These are phyloP conservation scores for Mastomys natalensis DNA, from an alignment of 2,113 vertebrate species.

Conservation along the genomic window DNA sequence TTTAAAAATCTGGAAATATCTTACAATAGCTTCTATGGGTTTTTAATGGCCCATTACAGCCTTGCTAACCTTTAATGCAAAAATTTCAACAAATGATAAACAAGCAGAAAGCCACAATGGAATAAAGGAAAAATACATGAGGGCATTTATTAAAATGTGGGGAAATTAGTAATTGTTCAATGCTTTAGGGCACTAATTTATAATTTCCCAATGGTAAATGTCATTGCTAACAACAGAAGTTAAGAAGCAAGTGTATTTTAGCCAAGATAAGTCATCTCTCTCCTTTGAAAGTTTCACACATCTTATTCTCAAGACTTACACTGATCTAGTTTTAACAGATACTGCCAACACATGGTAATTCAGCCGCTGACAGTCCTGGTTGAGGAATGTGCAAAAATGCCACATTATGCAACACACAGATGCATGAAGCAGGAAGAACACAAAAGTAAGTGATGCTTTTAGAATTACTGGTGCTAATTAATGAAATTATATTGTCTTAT, in stretches of 20 bases:
- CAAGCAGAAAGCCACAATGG: not conserved
- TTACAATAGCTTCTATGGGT: not conserved
- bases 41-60: not conserved
- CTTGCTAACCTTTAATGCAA: not conserved
- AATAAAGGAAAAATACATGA: slow-evolving; percentile 6
- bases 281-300: not conserved
- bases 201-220: slow-evolving; percentile 24
- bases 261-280: slow-evolving; percentile 49
- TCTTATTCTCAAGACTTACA: slow-evolving; percentile 40
- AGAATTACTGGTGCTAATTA: slow-evolving; percentile 53
- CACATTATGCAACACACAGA: not conserved
- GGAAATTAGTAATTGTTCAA: slow-evolving; percentile 20
- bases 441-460: not conserved
- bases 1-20: slow-evolving; percentile 37
- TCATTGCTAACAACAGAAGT: slow-evolving; percentile 9
- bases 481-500: slow-evolving; percentile 55
- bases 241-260: slow-evolving; percentile 34
- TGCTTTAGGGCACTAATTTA: not conserved
- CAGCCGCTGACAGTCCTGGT: not conserved
- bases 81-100: slow-evolving; percentile 26
- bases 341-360: slow-evolving; percentile 55
- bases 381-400: slow-evolving; percentile 4
- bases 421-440: slow-evolving; percentile 34
- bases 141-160: not conserved
- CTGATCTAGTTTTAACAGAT: slow-evolving; percentile 53